Evolutionary conservation across 2,888 invertebrate species (phyloP).

Genomic region (Notodonta dromedarius): DNA sequence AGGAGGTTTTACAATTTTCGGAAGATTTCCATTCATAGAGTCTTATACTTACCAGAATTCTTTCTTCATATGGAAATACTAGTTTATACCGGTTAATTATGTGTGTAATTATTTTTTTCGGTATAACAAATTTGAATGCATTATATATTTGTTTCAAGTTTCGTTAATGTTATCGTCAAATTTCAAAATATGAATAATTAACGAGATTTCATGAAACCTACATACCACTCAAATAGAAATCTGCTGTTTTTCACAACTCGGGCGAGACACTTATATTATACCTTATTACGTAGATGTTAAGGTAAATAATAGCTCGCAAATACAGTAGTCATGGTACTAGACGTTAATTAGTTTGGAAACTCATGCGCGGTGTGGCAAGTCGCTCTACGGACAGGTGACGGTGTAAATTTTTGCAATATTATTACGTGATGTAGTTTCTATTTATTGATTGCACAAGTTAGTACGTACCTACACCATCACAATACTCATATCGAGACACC

Average conservation of each 20-base stretch:
- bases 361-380: conserved; percentile 22
- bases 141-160: too few species aligned
- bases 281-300: conserved; percentile 20
- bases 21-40: too few species aligned
- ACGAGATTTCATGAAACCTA: background rate
- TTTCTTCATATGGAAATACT: too few species aligned
- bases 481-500: too few species aligned
- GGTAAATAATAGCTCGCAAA: conserved; percentile 25
- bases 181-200: background rate
- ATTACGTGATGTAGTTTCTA: background rate
- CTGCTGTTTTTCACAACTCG: conserved; percentile 4
- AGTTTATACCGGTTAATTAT: too few species aligned
- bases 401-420: background rate
- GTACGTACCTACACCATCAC: background rate
- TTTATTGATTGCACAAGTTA: background rate
- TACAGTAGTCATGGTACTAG: conserved; percentile 9
- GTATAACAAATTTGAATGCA: too few species aligned
- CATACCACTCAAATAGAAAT: background rate
- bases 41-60: too few species aligned
- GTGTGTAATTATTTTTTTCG: too few species aligned
- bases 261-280: conserved; percentile 2
- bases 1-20: too few species aligned
- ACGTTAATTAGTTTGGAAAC: conserved; percentile 28
- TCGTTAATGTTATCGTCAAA: too few species aligned
- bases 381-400: conserved; percentile 2